Evolutionary conservation across 2,888 invertebrate genomes (phyloP), one percentile per base, ranked within the genome.

Genomic region (Lithosia quadra): DNA sequence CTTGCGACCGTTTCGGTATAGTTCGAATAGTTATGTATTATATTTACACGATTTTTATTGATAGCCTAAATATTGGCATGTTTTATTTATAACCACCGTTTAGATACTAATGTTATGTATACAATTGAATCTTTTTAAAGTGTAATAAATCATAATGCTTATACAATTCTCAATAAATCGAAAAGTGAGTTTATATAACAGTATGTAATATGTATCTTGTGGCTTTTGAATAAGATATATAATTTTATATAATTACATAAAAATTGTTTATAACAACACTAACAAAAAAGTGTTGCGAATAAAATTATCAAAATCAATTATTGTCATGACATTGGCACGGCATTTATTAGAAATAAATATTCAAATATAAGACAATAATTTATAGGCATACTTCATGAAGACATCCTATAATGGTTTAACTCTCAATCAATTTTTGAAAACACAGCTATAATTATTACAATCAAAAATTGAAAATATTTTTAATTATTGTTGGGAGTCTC

Each of bases 21-120:
- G n/a, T 49, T n/a, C n/a, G 49, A 49, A 9, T n/a, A 49, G 49
- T n/a, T 60, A 56, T 56, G 24, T 56, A 21, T 13, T 24, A 56
- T 56, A 39, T 60, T 60, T 39, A 60, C 22, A 60, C 21, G 13
- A 22, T 36, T 22, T 24, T 39, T 39, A 24, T 39, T 24, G 15
- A 39, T 15, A 60, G 60, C 60, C 60, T 49, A 60, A 24, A 39
- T 10, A 22, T 53, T 72, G 69, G 73, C 65, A 68, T 78, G 69
- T 78, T 69, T 67, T 78, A 57, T 77, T 76, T 80, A 64, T 86
- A 87, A 87, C 88, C 88, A 89, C 89, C 88, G 84, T 81, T 79
- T 86, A 84, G 76, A 65, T 62, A 65, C 71, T 77, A 78, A 63
- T 61, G 22, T 58, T 28, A 59, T 53, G 34, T 55, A 55, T 11